Conservation (phyloP, 2,888 invertebrate species). For the Trilocha varians region DNA sequence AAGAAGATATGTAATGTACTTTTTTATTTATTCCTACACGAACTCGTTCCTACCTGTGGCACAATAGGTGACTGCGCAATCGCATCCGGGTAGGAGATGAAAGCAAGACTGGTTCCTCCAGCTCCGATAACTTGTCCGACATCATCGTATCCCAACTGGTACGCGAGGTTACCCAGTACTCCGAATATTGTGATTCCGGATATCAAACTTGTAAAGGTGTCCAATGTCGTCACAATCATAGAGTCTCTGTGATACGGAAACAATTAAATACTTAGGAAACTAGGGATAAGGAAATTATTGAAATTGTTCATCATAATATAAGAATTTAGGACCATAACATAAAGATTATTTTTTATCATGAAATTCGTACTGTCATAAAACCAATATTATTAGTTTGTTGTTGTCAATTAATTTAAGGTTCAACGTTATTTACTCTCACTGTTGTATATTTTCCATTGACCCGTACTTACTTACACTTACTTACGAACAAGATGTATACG, state of each 20-base stretch:
- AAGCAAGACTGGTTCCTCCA: constrained; percentile 85
- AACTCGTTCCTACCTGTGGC: neutral
- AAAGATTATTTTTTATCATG: too few relatives aligned
- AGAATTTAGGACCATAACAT: too few relatives aligned
- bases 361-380: too few relatives aligned
- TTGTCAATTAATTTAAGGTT: too few relatives aligned
- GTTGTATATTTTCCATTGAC: too few relatives aligned
- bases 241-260: constrained; percentile 74
- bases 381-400: too few relatives aligned
- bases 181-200: constrained; percentile 89
- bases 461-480: too few relatives aligned
- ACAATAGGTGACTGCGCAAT: constrained; percentile 82
- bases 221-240: constrained; percentile 84
- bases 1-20: too few relatives aligned
- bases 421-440: too few relatives aligned
- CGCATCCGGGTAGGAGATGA: constrained; percentile 89
- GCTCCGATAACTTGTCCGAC: constrained; percentile 77
- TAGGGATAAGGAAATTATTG: neutral
- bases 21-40: too few relatives aligned
- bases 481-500: too few relatives aligned
- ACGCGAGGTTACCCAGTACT: constrained; percentile 84
- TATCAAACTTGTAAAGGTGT: constrained; percentile 86
- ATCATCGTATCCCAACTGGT: constrained; percentile 74
- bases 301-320: too few relatives aligned
- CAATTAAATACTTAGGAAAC: neutral